Evolutionary conservation across 2,888 invertebrate species (phyloP).

Genomic region (Parnassius orleans): DNA sequence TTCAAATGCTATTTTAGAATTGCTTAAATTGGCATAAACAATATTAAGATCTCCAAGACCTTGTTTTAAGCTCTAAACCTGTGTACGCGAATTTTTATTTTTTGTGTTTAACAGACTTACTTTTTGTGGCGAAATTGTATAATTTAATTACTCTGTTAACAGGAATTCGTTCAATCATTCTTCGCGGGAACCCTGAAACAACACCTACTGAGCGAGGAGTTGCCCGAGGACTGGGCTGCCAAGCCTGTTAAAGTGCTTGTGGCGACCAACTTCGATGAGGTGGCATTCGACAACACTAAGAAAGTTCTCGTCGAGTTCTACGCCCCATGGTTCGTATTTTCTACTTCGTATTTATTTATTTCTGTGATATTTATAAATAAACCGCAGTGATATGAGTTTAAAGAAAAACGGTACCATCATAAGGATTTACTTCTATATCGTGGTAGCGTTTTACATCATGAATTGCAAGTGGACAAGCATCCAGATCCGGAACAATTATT

Average conservation of each 20-base stretch:
- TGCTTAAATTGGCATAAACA: too few relatives aligned
- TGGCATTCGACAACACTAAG: slow-evolving; percentile 93
- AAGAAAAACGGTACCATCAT: too few relatives aligned
- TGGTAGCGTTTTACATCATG: too few relatives aligned
- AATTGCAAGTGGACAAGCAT: too few relatives aligned
- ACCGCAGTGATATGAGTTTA: too few relatives aligned
- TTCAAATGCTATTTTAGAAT: too few relatives aligned
- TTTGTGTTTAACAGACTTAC: not conserved
- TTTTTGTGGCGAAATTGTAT: not conserved
- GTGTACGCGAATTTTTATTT: not conserved
- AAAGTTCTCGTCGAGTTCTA: slow-evolving; percentile 99
- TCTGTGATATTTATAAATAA: too few relatives aligned
- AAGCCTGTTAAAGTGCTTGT: slow-evolving; percentile 95
- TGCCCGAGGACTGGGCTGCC: slow-evolving; percentile 98
- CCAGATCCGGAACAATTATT: too few relatives aligned
- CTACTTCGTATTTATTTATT: too few relatives aligned
- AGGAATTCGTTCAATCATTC: slow-evolving; percentile 93
- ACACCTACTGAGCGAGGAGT: slow-evolving; percentile 95
- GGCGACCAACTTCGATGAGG: slow-evolving; percentile 96
- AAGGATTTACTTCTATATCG: too few relatives aligned
- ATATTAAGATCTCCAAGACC: too few relatives aligned
- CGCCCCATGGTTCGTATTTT: slow-evolving; percentile 90
- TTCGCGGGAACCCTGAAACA: slow-evolving; percentile 96
- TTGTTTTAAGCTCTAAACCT: not conserved
- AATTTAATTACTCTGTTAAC: slow-evolving; percentile 16